Evolutionary conservation across 2,113 vertebrate genomes (phyloP), one percentile per base, ranked within the genome.

Genomic region (Petrocephalus zakoni): DNA sequence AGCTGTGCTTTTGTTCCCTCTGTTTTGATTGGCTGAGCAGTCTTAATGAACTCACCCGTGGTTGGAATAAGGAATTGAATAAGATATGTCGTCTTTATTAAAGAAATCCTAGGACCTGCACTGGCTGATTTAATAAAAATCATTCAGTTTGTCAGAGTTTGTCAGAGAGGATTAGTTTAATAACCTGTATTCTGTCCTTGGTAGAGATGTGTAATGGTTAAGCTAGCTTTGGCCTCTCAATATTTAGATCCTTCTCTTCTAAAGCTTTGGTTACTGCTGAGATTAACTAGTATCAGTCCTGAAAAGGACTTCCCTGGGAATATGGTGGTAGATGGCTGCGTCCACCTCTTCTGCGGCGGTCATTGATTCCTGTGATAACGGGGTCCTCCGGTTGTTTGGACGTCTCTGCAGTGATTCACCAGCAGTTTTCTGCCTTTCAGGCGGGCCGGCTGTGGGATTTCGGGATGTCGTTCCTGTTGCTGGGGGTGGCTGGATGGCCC

Each of bases 11-110:
- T 25, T 52, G 49, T 55, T 37, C 52, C 15, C 25, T n/a, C 84
- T 29, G 84, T 86, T 55, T 34, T 55, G 84, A 86, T 55, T 52
- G 52, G 22, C 25, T 86, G 46, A 55, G 25, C 25, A 34, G n/a
- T 56, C 52, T 56, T 52, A 56, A 51, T 85, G 46, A 53, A 86
- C 22, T 86, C 25, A 34, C 52, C 25, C 7, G 15, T 86, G 61
- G 61, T 56, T 55, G 51, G 49, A 55, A 56, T 86, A 86, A 37
- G 52, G 25, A 55, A 86, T 86, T 86, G 52, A 52, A 10, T 83
- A 51, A 34, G 84, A 86, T 37, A 19, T 55, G 25, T 86, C 49
- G 2, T 86, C 51, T 86, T 34, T 86, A 86, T 86, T 86, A 86
- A 34, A 55, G 10, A 8, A 52, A 52, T 55, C 47, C 52, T 56